Conservation (phyloP, 2,113 vertebrate genomes). For the Monarcha castaneiventris region DNA sequence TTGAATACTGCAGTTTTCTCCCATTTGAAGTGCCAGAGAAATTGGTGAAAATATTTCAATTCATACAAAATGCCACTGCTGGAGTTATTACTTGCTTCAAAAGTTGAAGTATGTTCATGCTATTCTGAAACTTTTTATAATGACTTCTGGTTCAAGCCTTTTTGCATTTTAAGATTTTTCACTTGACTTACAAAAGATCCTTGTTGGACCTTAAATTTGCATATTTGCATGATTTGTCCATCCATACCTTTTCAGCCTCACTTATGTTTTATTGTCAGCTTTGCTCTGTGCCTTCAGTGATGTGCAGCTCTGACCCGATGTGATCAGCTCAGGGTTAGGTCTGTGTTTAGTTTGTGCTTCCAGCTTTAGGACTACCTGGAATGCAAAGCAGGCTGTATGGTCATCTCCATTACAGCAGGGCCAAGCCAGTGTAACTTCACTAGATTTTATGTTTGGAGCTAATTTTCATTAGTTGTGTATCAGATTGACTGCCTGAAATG, state of each 20-base stretch:
- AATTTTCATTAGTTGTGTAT: background rate
- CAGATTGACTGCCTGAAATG: background rate
- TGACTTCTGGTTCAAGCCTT: background rate
- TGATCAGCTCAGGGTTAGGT: background rate
- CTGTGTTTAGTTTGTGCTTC: background rate
- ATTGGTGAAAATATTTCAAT: constrained; percentile 37
- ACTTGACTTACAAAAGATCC: background rate
- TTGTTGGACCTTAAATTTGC: background rate
- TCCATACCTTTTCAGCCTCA: background rate
- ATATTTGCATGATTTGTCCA: background rate
- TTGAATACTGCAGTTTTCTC: background rate
- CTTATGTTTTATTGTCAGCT: background rate
- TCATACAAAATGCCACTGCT: constrained; percentile 19
- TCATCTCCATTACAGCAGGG: background rate
- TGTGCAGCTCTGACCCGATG: background rate
- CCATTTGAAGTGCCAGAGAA: background rate
- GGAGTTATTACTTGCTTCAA: background rate
- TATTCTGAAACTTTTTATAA: background rate
- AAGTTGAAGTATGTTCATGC: background rate
- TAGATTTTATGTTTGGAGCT: background rate
- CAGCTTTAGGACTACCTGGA: background rate
- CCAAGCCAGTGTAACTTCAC: background rate
- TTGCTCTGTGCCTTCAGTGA: background rate
- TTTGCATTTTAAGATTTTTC: constrained; percentile 6
- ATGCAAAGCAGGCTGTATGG: background rate